These are phyloP conservation scores for Bicyclus anynana DNA, from an alignment of 1,140 invertebrate species.

Conservation along the genomic window DNA sequence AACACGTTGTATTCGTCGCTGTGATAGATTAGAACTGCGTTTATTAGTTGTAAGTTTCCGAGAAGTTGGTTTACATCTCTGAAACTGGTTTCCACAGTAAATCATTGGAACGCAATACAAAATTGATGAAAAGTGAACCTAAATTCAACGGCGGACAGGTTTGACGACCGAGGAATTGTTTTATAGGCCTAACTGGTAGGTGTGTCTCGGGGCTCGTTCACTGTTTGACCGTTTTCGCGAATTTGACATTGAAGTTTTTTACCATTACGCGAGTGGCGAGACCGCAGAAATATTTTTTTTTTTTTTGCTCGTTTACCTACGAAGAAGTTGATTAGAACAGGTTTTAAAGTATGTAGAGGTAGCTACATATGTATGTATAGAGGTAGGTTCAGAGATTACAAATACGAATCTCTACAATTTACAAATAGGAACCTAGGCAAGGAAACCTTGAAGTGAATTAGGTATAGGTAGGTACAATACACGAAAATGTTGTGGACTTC, in stretches of 20 bases:
- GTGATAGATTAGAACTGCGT: constrained; percentile 2
- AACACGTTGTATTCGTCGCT: not conserved
- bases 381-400: too few species aligned
- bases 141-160: constrained; percentile 6
- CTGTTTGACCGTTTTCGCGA: constrained; percentile 1
- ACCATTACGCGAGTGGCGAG: not conserved
- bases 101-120: not conserved
- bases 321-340: too few species aligned
- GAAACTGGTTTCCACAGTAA: not conserved
- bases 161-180: not conserved
- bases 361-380: too few species aligned
- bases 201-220: constrained; percentile 19
- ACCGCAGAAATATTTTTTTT: not conserved
- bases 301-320: not conserved
- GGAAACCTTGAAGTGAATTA: too few species aligned
- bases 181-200: constrained; percentile 27
- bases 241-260: constrained; percentile 17
- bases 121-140: constrained; percentile 20
- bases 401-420: too few species aligned
- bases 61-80: not conserved
- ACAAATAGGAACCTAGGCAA: too few species aligned
- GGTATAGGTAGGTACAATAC: too few species aligned
- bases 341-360: too few species aligned
- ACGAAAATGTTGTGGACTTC: too few species aligned
- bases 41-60: not conserved